phyloP scores from a whole-genome alignment of 2,888 invertebrate genomes.

The Drosophila putrida region DNA sequence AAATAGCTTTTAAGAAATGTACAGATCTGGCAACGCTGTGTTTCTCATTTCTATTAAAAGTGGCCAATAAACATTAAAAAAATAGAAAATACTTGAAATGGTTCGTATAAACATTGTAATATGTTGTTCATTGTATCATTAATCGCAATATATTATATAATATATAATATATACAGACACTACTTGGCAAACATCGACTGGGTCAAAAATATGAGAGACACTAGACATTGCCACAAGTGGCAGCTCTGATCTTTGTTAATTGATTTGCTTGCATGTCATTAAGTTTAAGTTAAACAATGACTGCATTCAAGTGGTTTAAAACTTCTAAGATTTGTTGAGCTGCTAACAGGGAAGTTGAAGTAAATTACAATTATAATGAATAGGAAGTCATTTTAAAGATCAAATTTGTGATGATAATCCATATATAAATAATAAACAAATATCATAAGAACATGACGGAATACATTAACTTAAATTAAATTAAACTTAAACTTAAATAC shows the following conservation, averaged over 20 bases:
- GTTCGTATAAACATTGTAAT: no score
- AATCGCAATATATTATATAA: not conserved
- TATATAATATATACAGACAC: constrained; percentile 9
- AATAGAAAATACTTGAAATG: no score
- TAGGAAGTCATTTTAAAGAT: not conserved
- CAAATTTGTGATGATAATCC: not conserved
- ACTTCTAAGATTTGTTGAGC: not conserved
- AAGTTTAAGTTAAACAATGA: constrained; percentile 36
- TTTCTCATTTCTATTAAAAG: no score
- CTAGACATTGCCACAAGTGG: constrained; percentile 11
- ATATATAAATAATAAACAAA: not conserved
- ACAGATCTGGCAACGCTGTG: no score
- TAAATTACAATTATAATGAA: not conserved
- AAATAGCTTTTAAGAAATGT: no score
- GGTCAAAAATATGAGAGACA: constrained; percentile 22
- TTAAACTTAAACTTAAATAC: no score
- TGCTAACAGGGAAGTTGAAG: constrained; percentile 2
- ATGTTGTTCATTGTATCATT: not conserved
- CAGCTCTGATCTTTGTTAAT: constrained; percentile 34
- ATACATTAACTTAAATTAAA: no score
- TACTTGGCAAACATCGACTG: not conserved
- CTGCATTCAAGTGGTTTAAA: constrained; percentile 2
- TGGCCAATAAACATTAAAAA: no score
- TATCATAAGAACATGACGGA: no score
- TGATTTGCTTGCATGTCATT: constrained; percentile 34